A percentile compares a stretch with the other conserved stretches of the same genome.
Conservation (phyloP, 2,113 vertebrate genomes). For the Mobula hypostoma region DNA sequence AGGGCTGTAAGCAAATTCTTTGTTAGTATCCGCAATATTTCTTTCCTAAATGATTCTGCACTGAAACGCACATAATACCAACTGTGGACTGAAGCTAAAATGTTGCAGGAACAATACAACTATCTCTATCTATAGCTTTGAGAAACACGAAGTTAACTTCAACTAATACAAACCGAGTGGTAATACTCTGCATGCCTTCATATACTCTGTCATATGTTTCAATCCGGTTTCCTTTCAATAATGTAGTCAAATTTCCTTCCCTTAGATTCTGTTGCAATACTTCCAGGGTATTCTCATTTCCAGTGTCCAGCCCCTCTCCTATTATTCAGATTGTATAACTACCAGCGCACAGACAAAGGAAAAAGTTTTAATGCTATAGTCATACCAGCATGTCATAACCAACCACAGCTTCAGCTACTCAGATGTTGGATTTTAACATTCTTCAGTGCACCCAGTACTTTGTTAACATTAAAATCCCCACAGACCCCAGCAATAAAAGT, state of each 20-base stretch:
- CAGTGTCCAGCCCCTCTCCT: neutral
- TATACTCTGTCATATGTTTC: neutral
- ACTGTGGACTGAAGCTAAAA: neutral
- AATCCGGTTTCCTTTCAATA: neutral
- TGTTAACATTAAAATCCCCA: no score
- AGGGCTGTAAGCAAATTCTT: conserved; percentile 16
- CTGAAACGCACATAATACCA: neutral
- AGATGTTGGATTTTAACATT: no score
- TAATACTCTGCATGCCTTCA: neutral
- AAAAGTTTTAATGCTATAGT: neutral
- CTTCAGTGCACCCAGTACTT: no score
- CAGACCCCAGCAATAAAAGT: no score
- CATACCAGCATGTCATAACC: no score
- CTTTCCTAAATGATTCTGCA: neutral
- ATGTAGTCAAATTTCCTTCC: neutral
- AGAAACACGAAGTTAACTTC: neutral
- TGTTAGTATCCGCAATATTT: conserved; percentile 25
- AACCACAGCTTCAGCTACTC: no score
- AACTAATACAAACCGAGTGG: neutral
- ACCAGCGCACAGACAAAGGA: neutral
- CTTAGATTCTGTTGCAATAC: no score
- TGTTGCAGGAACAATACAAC: neutral
- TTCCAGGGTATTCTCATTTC: neutral
- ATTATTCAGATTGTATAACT: neutral
- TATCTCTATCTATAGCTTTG: neutral